A percentile compares a stretch with the other conserved stretches of the same genome.
Conservation (phyloP, 2,797 vertebrate species). For the Enteromius viviparus region DNA sequence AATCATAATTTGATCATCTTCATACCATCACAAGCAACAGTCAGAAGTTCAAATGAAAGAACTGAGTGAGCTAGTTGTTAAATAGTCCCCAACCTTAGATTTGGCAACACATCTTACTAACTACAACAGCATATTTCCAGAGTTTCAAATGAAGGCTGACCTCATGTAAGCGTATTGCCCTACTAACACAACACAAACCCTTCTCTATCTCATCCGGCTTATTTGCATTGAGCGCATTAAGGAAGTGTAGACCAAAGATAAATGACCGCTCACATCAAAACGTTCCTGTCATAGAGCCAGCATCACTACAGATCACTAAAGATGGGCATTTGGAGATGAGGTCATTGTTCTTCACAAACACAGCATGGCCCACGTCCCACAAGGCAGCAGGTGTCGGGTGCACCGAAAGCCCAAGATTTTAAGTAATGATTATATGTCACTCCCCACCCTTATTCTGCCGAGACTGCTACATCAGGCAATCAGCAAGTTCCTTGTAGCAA, state of each 20-base stretch:
- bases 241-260: conserved; percentile 7
- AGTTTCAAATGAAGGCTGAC: not conserved
- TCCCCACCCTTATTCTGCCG: conserved; percentile 40
- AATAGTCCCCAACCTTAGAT: not conserved
- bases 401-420: conserved; percentile 53
- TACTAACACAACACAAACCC: not conserved
- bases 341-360: not conserved
- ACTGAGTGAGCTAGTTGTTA: no score
- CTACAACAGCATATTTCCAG: not conserved
- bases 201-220: not conserved
- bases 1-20: no score
- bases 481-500: conserved; percentile 63
- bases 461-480: conserved; percentile 30
- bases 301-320: conserved; percentile 1
- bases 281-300: not conserved
- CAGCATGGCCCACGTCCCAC: conserved; percentile 3
- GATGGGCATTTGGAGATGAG: conserved; percentile 6
- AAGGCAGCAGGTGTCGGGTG: conserved; percentile 66
- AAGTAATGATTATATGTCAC: conserved; percentile 63
- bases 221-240: not conserved
- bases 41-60: no score
- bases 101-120: not conserved
- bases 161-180: not conserved
- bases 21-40: no score
- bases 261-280: not conserved